Evolutionary conservation across 1,140 invertebrate species (phyloP), one percentile per base, ranked within the genome.

Genomic region (Anastrepha ludens): DNA sequence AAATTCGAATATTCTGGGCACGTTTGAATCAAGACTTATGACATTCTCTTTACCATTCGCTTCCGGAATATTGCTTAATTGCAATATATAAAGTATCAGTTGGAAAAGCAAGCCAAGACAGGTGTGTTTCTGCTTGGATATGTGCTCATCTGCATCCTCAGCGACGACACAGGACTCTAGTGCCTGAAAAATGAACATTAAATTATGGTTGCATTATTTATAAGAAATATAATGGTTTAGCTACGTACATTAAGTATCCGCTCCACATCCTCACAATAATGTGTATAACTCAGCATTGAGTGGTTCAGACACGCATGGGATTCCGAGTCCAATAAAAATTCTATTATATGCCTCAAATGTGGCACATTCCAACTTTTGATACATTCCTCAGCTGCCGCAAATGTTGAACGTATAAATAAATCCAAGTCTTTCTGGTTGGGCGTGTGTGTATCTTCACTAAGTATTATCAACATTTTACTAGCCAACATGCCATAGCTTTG

Each of bases 391-490:
- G 93, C 90, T 93, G 93, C 88, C 91, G 89, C 88, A 93, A 94
- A 91, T 93, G 93, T 89, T 89, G 93, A 87, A 93, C 94, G 13
- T 93, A 93, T 70, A 91, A 89, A 95, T 88, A 87, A 94, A 85
- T 91, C 90, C 88, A 93, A 67, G 41, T 93, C 92, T 0, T 89
- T 90, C 86, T 89, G 89, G 74, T 91, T 91, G 1, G 92, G 88
- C 2, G 90, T 91, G 87, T 94, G 93, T 85, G 94, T 94, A 62
- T 94, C 91, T 59, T 94, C 93, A 58, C 95, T 94, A 39, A 95
- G 89, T 60, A 95, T 95, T 59, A 95, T 94, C 13, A 95, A 90
- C 89, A 95, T 92, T 89, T 95, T 95, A 88, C 94, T 94, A 59
- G 94, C 94, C 88, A 95, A 93, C 47, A 95, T 91, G 87, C 93